Percentiles rank a stretch among this genome's conserved stretches.
These are phyloP conservation scores for Mantis religiosa DNA, from an alignment of 2,888 invertebrate species.

Conservation along the genomic window DNA sequence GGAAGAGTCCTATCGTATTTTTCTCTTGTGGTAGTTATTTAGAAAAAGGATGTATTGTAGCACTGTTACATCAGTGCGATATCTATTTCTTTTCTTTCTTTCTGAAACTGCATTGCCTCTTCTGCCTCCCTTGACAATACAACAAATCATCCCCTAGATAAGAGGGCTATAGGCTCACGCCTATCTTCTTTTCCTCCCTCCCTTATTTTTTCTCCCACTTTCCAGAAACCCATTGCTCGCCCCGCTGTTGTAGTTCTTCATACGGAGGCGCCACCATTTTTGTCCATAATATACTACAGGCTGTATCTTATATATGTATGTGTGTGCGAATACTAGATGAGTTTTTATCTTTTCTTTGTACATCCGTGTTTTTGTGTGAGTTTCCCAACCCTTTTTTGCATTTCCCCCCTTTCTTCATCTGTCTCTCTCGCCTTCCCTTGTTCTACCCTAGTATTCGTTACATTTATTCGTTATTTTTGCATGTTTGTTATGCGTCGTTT, in stretches of 20 bases:
- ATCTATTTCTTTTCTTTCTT: neutral
- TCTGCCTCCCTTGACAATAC: slow-evolving; percentile 4
- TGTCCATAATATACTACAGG: neutral
- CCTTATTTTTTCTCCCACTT: neutral
- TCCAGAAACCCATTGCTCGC: neutral
- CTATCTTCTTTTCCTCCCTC: neutral
- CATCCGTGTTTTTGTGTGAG: neutral
- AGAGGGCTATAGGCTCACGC: slow-evolving; percentile 6
- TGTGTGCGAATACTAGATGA: neutral
- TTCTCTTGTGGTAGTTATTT: neutral
- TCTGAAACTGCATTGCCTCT: neutral
- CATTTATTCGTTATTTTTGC: slow-evolving; percentile 7
- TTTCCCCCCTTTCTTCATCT: neutral
- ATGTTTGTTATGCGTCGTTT: neutral
- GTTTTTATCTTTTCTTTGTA: neutral
- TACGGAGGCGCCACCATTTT: neutral
- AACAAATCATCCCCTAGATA: slow-evolving; percentile 11
- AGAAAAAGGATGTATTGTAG: neutral
- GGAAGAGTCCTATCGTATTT: neutral
- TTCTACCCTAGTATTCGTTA: neutral
- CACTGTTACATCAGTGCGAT: neutral
- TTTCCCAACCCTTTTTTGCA: neutral
- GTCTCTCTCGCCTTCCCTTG: neutral
- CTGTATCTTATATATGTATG: neutral
- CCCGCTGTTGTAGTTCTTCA: neutral